Evolutionary conservation across 2,888 invertebrate species (phyloP).

Genomic region (Calameuta pallipes): DNA sequence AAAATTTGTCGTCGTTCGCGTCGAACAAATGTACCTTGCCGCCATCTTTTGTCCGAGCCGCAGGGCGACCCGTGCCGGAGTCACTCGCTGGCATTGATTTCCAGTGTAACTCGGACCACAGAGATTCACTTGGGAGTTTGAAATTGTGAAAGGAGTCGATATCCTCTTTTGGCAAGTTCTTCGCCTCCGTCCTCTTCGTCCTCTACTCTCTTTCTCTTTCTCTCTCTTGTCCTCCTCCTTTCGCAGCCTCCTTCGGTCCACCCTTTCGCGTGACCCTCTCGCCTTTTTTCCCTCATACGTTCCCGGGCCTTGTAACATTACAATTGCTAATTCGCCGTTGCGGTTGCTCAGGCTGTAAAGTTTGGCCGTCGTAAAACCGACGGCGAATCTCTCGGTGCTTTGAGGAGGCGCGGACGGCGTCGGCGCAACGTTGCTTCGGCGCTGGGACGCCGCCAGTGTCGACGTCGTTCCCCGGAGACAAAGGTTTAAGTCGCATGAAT

Average conservation of each 20-base stretch:
- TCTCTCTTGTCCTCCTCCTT: conserved; percentile 21
- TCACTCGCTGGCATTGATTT: conserved; percentile 34
- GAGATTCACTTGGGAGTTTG: too few relatives aligned
- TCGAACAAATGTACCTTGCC: neutral
- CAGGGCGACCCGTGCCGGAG: neutral
- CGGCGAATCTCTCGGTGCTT: conserved; percentile 42
- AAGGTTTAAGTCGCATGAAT: too few relatives aligned
- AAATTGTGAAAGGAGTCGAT: too few relatives aligned
- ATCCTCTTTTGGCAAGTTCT: too few relatives aligned
- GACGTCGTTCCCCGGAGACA: too few relatives aligned
- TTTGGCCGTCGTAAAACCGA: conserved; percentile 60
- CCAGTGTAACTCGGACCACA: conserved; percentile 27
- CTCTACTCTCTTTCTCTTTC: conserved; percentile 18
- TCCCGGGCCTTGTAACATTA: conserved; percentile 59
- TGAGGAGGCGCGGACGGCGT: too few relatives aligned
- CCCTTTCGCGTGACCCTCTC: conserved; percentile 12
- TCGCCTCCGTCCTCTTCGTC: conserved; percentile 6
- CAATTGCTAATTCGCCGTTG: conserved; percentile 63
- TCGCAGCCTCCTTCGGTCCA: conserved; percentile 25
- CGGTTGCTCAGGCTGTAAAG: conserved; percentile 57
- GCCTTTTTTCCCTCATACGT: conserved; percentile 26
- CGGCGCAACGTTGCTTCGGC: too few relatives aligned
- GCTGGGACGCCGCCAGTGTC: too few relatives aligned
- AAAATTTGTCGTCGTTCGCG: conserved; percentile 15
- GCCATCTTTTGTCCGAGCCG: neutral